Evolutionary conservation across 2,113 vertebrate genomes (phyloP).

Genomic region (Grantiella picta): DNA sequence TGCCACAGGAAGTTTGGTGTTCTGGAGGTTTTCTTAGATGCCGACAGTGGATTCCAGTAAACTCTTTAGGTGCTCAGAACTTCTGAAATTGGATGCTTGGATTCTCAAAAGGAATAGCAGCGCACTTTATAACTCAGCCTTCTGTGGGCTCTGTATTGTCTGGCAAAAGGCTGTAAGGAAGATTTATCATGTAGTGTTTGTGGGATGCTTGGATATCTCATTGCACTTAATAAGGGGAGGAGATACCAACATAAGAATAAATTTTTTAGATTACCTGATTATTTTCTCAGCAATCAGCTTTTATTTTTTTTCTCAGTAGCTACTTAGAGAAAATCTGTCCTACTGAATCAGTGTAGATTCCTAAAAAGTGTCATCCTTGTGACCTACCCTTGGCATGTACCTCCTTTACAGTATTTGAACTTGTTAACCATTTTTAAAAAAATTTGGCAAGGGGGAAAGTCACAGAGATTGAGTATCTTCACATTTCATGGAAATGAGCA

Average conservation of each 20-base stretch:
- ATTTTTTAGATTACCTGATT: not conserved
- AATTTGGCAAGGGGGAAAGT: not conserved
- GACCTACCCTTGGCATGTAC: not conserved
- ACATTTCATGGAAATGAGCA: not conserved
- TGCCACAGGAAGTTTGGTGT: not conserved
- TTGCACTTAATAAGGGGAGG: not conserved
- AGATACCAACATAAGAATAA: not conserved
- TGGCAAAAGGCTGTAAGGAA: not conserved
- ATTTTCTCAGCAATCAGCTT: conserved; percentile 4
- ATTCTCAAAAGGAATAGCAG: not conserved
- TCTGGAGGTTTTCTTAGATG: not conserved
- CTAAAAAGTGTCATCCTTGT: not conserved
- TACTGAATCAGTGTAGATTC: conserved; percentile 11
- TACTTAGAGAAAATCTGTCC: not conserved
- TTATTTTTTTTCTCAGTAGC: not conserved
- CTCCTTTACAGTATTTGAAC: not conserved
- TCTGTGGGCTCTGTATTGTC: not conserved
- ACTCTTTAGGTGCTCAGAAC: not conserved
- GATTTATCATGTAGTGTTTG: not conserved
- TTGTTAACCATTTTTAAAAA: not conserved
- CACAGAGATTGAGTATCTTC: not conserved
- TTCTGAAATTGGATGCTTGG: not conserved
- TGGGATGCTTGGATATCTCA: not conserved
- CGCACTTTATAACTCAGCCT: not conserved
- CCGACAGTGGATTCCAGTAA: not conserved